These are phyloP conservation scores for Gerris buenoi DNA, from an alignment of 1,140 invertebrate genomes.

Conservation along the genomic window DNA sequence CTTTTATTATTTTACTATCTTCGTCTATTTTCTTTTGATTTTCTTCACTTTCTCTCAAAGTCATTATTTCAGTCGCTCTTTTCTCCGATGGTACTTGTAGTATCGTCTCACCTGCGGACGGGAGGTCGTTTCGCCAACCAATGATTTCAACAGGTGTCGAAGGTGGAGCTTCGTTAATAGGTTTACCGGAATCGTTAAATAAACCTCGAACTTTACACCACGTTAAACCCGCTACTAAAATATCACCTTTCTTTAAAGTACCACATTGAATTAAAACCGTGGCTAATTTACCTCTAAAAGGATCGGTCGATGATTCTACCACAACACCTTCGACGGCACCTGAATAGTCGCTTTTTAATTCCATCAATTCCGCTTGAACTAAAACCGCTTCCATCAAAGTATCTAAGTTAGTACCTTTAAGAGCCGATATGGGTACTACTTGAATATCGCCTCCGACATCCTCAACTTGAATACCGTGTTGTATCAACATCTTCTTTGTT, in stretches of 20 bases:
- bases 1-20: constrained; percentile 43
- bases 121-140: constrained; percentile 69
- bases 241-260: constrained; percentile 61
- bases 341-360: constrained; percentile 61
- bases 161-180: constrained; percentile 52
- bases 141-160: constrained; percentile 73
- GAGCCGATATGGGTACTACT: constrained; percentile 78
- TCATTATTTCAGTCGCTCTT: constrained; percentile 52
- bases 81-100: constrained; percentile 67
- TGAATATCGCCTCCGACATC: constrained; percentile 84
- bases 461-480: constrained; percentile 71
- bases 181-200: constrained; percentile 50
- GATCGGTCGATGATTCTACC: constrained; percentile 69
- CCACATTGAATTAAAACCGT: constrained; percentile 81
- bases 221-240: constrained; percentile 66
- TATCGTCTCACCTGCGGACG: constrained; percentile 70
- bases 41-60: constrained; percentile 39
- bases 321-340: constrained; percentile 79
- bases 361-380: constrained; percentile 75
- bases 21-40: constrained; percentile 43
- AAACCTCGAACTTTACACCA: constrained; percentile 78
- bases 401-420: constrained; percentile 65
- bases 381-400: constrained; percentile 69
- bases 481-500: constrained; percentile 54
- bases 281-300: constrained; percentile 60